Conservation (phyloP, 2,888 invertebrate genomes). For the Molanna angustata region DNA sequence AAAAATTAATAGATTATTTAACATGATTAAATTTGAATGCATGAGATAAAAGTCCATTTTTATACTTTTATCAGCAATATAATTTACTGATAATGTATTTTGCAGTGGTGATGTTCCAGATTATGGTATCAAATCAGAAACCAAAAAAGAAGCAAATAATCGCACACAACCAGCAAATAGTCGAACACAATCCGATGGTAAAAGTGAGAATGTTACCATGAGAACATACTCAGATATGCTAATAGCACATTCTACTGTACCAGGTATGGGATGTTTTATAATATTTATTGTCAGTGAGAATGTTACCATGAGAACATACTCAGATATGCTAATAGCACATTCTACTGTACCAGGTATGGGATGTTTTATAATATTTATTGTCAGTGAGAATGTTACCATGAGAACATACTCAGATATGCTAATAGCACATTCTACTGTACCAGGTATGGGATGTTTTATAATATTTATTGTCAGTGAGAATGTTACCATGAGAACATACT, state of each 20-base stretch:
- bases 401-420: constrained; percentile 58
- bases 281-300: no score
- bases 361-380: no score
- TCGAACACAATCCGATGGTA: constrained; percentile 23
- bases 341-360: constrained; percentile 61
- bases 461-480: no score
- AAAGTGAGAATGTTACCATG: constrained; percentile 34
- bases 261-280: no score
- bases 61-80: no score
- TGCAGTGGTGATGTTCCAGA: constrained; percentile 21
- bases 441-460: no score
- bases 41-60: no score
- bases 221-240: constrained; percentile 58
- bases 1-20: no score
- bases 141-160: background rate
- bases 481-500: constrained; percentile 41
- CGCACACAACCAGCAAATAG: no score
- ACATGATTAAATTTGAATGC: no score
- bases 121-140: constrained; percentile 14
- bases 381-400: constrained; percentile 35
- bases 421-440: constrained; percentile 63
- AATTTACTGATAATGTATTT: no score
- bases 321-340: constrained; percentile 64
- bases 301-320: constrained; percentile 41
- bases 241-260: constrained; percentile 63